phyloP scores from a whole-genome alignment of 1,140 invertebrate species.

The Caenorhabditis inopinata region DNA sequence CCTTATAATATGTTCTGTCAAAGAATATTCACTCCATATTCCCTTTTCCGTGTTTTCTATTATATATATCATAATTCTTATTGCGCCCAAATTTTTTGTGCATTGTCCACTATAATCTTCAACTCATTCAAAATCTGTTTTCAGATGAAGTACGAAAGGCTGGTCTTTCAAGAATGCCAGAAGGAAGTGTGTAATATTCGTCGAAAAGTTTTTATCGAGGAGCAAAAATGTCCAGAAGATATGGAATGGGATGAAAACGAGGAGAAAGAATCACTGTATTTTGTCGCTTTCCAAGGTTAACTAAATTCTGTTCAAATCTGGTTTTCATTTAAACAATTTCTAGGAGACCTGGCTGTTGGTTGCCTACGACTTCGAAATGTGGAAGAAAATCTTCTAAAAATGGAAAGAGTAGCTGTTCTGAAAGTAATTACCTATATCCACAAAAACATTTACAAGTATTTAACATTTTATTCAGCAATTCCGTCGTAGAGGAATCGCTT shows the following conservation, averaged over 20 bases:
- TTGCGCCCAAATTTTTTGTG: no score
- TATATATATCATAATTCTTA: no score
- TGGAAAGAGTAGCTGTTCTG: not conserved
- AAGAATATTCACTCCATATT: no score
- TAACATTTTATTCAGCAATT: not conserved
- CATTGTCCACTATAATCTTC: no score
- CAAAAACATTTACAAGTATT: not conserved
- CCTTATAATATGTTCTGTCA: no score
- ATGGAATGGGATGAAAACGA: conserved; percentile 19
- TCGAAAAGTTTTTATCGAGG: conserved; percentile 14
- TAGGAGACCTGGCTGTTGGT: not conserved
- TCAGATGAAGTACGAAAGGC: not conserved
- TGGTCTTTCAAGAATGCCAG: not conserved
- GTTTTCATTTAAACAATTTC: no score
- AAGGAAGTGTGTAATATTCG: not conserved
- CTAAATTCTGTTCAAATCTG: no score
- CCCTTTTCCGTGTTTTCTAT: no score
- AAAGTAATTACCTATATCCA: not conserved
- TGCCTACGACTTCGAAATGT: not conserved
- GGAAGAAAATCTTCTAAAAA: not conserved
- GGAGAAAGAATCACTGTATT: not conserved
- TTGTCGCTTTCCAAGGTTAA: conserved; percentile 11
- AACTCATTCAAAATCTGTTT: not conserved
- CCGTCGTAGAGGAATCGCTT: not conserved
- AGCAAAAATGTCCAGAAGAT: conserved; percentile 1